These are phyloP conservation scores for Laothoe populi DNA, from an alignment of 2,888 invertebrate species.

Conservation along the genomic window DNA sequence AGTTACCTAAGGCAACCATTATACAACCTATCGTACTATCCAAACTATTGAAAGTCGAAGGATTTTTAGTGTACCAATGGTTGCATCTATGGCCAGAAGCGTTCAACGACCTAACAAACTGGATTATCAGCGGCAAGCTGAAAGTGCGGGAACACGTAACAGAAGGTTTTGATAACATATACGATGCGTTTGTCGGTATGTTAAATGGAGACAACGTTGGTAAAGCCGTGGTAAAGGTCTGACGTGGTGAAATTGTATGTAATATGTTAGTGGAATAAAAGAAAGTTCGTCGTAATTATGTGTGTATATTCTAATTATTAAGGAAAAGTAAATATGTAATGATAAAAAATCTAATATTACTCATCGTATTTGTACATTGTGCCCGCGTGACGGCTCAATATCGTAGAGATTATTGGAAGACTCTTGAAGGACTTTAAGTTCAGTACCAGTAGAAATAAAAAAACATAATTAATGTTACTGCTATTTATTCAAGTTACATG, in stretches of 20 bases:
- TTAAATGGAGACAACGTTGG: conserved; percentile 87
- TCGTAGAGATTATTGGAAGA: no score
- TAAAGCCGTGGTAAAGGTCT: conserved; percentile 88
- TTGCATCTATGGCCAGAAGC: conserved; percentile 83
- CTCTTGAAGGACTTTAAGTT: no score
- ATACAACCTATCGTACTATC: conserved; percentile 82
- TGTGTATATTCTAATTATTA: no score
- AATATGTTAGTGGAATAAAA: not conserved
- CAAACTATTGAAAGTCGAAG: conserved; percentile 86
- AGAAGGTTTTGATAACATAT: conserved; percentile 89
- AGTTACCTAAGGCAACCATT: conserved; percentile 63
- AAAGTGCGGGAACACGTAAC: conserved; percentile 87
- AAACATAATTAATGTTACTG: no score
- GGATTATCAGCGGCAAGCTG: conserved; percentile 88
- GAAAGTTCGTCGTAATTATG: no score
- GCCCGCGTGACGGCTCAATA: no score
- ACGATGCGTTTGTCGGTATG: conserved; percentile 87
- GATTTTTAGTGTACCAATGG: conserved; percentile 84
- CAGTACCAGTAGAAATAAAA: no score
- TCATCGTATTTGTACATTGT: no score
- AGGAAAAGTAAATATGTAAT: no score
- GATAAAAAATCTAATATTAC: no score
- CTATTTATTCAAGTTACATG: no score
- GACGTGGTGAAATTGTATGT: conserved; percentile 36
- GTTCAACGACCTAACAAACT: conserved; percentile 81